Conservation (phyloP, 1,140 invertebrate species). For the Globodera rostochiensis region DNA sequence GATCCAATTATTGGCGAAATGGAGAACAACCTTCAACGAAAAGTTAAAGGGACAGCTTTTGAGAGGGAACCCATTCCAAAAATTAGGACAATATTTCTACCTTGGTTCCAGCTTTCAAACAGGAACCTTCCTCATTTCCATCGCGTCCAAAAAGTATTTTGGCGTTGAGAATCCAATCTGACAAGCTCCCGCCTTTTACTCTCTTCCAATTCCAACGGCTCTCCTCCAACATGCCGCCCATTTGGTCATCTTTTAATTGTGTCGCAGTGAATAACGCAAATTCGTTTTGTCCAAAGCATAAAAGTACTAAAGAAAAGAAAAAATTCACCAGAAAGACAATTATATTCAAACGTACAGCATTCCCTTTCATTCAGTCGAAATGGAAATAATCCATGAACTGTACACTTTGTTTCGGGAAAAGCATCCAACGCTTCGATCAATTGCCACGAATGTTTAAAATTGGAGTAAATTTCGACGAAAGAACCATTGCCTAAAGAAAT, state of each 20-base stretch:
- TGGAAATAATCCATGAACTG: conserved; percentile 1
- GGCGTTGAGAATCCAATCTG: conserved; percentile 20
- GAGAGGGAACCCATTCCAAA: no score
- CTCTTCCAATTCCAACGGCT: background rate
- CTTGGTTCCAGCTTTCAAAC: background rate
- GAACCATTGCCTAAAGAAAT: background rate
- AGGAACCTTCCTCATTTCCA: background rate
- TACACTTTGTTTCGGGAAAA: conserved; percentile 7
- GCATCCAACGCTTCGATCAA: background rate
- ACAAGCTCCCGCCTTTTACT: background rate
- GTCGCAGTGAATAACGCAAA: conserved; percentile 5
- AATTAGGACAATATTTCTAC: no score
- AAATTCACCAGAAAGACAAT: no score
- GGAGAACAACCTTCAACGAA: background rate
- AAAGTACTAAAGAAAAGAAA: background rate
- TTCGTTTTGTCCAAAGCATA: conserved; percentile 19
- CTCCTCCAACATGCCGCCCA: background rate
- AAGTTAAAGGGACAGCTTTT: no score
- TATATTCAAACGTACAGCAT: background rate
- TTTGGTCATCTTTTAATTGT: background rate
- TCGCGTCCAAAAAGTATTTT: background rate
- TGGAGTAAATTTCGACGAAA: background rate
- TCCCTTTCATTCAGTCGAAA: background rate
- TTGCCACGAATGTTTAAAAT: background rate
- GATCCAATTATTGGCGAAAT: conserved; percentile 17